Conservation (phyloP, 2,888 invertebrate species). For the Rhingia campestris region DNA sequence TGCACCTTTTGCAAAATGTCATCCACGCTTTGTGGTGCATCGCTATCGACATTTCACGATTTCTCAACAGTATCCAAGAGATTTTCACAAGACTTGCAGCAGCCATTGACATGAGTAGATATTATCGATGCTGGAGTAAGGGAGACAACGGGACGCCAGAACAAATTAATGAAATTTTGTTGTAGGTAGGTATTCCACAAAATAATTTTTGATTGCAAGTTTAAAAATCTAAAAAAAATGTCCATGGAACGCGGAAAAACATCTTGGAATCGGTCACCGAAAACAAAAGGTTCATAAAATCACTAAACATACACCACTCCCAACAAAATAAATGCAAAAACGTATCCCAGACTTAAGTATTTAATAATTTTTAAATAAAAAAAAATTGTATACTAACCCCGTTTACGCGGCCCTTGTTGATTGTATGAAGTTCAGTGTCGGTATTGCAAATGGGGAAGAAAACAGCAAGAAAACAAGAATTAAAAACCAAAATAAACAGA, state of each 20-base stretch:
- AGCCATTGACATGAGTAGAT: background rate
- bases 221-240: too few species aligned
- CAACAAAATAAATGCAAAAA: too few species aligned
- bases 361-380: slow-evolving; percentile 6
- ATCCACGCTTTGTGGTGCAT: slow-evolving; percentile 15
- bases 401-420: slow-evolving; percentile 72
- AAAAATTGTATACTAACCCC: slow-evolving; percentile 63
- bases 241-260: too few species aligned
- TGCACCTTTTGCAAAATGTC: slow-evolving; percentile 37
- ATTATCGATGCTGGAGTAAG: slow-evolving; percentile 12
- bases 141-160: slow-evolving; percentile 31
- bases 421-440: slow-evolving; percentile 65
- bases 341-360: background rate
- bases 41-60: slow-evolving; percentile 38
- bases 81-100: background rate
- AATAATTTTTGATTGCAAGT: background rate
- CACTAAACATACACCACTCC: background rate
- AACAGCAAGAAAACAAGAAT: slow-evolving; percentile 50
- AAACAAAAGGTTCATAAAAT: too few species aligned
- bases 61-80: slow-evolving; percentile 16
- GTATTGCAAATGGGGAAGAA: slow-evolving; percentile 66
- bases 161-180: background rate
- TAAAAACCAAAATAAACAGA: slow-evolving; percentile 61
- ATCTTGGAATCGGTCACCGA: too few species aligned
- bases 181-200: too few species aligned